A percentile compares a stretch with the other conserved stretches of the same genome.
phyloP scores from a whole-genome alignment of 2,888 invertebrate genomes.

The Drosophila putrida region DNA sequence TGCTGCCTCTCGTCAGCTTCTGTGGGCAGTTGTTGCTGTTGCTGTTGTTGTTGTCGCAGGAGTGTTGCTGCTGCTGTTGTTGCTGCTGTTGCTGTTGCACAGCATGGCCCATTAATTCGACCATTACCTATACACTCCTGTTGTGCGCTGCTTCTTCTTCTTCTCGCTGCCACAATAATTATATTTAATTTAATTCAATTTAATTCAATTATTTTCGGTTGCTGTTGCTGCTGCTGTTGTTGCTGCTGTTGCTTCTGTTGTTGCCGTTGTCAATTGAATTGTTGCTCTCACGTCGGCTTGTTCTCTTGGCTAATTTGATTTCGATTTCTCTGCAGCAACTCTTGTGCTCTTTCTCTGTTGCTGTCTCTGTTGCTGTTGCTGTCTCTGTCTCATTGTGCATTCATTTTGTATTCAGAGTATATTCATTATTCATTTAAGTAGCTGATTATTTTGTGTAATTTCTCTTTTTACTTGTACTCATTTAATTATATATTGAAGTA shows the following conservation, averaged over 20 bases:
- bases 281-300: background rate
- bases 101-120: slow-evolving; percentile 55
- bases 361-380: too few species aligned
- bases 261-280: slow-evolving; percentile 22
- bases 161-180: slow-evolving; percentile 31
- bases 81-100: slow-evolving; percentile 48
- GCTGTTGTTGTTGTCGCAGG: slow-evolving; percentile 4
- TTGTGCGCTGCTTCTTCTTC: background rate
- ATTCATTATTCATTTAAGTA: slow-evolving; percentile 12
- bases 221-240: slow-evolving; percentile 22
- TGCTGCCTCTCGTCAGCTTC: slow-evolving; percentile 33
- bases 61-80: slow-evolving; percentile 26
- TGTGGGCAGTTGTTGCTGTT: slow-evolving; percentile 15
- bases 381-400: slow-evolving; percentile 9
- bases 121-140: slow-evolving; percentile 41
- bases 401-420: slow-evolving; percentile 14
- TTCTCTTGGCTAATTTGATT: slow-evolving; percentile 33
- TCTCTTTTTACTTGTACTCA: background rate
- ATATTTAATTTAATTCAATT: slow-evolving; percentile 23
- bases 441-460: slow-evolving; percentile 4
- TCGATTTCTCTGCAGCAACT: slow-evolving; percentile 18
- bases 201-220: slow-evolving; percentile 26
- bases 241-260: slow-evolving; percentile 7
- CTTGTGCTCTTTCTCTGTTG: background rate
- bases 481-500: slow-evolving; percentile 26